Evolutionary conservation across 2,888 invertebrate genomes (phyloP), one percentile per base, ranked within the genome.

Genomic region (Labia minor): DNA sequence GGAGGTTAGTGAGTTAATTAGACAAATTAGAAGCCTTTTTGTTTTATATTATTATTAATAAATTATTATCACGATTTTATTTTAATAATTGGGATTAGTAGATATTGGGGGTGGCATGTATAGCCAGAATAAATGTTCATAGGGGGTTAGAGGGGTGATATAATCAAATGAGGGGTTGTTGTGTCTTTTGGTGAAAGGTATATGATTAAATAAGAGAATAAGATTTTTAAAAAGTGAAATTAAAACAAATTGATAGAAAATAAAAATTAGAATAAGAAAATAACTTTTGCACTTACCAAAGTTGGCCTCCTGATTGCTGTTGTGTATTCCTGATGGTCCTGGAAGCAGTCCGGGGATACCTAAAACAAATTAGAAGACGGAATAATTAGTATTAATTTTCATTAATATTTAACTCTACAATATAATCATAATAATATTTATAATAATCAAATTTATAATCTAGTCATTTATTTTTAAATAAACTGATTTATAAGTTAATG

Each of bases 241-340:
- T n/a, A n/a, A n/a, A n/a, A n/a, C n/a, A n/a, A n/a, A n/a, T 49
- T 49, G 49, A 14, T 49, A 14, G n/a, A n/a, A 49, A 14, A 14
- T 49, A 16, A n/a, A n/a, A 8, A 14, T 8, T 49, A 3, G 14
- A 49, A 14, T 3, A 14, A 49, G 49, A n/a, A n/a, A 33, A 33
- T 8, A 33, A 33, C 6, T 33, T 33, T 8, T 8, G 33, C 72
- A 86, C 88, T 87, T 80, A 89, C 89, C 89, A 81, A 90, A 91
- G 79, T 87, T 91, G 79, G 78, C 77, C 72, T 81, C 88, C 88
- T 78, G 89, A 78, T 78, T 79, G 69, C 82, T 82, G 75, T 84
- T 85, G 73, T 85, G 89, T 78, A 92, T 87, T 74, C 91, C 90
- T 71, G 92, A 92, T 37, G 92, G 92, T 74, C 92, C 92, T 70